Evolutionary conservation across 2,888 invertebrate species (phyloP), one percentile per base, ranked within the genome.

Genomic region (Drosophila colorata): DNA sequence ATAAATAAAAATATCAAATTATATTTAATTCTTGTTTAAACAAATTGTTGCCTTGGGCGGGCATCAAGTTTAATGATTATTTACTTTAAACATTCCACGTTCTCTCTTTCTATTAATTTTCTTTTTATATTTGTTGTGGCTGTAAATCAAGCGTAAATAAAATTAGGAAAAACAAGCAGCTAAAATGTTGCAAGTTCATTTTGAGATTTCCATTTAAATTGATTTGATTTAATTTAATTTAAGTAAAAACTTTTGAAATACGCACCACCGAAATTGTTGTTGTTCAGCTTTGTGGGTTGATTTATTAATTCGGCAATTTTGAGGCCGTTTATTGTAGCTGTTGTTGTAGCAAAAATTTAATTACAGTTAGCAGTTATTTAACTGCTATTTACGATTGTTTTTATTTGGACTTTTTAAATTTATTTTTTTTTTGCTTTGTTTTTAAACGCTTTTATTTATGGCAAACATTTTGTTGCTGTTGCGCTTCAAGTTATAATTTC

Each of bases 301-400:
- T 87, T 79, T 58, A 89, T 89, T 80, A 90, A 71, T 87, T 90
- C 89, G 76, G 90, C 90, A 88, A 90, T 90, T 78, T 90, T 85
- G 89, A 78, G 82, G 85, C 80, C 77, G 81, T 80, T 80, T 71
- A 59, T 56, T 56, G 23, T 44, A 35, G 43, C 43, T 57, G 20
- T 35, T 46, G 16, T 37, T 31, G 31, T 37, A 13, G 33, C n/a
- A 47, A 48, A 51, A 38, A 31, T 47, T 14, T 23, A 9, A 31
- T 35, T 41, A 40, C 9, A 14, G 40, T 46, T 44, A 53, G 44
- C 61, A 74, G 59, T 55, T 60, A 2, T 33, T 41, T 28, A 55
- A 52, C 72, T 76, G 76, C 76, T 31, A 16, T 51, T 41, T 41
- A 18, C 31, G 11, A 31, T 25, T 55, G 25, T 66, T 48, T 44